Conservation (phyloP, 1,140 invertebrate species). For the Agrypnia vestita region DNA sequence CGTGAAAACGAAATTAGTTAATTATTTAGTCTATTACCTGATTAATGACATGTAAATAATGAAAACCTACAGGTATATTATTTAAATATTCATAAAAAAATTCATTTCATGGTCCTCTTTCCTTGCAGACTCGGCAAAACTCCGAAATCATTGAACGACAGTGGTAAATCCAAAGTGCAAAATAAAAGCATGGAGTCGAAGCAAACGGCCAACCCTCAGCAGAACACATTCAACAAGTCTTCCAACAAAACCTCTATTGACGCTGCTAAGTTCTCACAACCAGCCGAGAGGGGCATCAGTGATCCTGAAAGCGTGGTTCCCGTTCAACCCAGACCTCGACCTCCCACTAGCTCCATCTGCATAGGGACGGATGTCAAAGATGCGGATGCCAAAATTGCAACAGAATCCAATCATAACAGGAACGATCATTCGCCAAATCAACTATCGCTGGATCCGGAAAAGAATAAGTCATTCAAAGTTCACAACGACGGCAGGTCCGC, state of each 20-base stretch:
- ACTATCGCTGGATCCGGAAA: constrained; percentile 14
- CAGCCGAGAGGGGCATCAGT: constrained; percentile 45
- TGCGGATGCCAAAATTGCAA: not conserved
- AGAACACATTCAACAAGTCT: constrained; percentile 27
- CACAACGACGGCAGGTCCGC: constrained; percentile 27
- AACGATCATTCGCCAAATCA: constrained; percentile 13
- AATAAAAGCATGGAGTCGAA: constrained; percentile 45
- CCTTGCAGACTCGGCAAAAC: constrained; percentile 53
- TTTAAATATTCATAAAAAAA: not conserved
- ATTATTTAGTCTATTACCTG: no score
- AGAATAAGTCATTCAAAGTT: constrained; percentile 51
- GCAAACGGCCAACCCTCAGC: constrained; percentile 27
- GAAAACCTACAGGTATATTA: not conserved
- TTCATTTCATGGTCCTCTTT: not conserved
- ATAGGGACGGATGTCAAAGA: constrained; percentile 44
- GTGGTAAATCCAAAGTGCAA: constrained; percentile 39
- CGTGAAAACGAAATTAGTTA: no score
- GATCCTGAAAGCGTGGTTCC: constrained; percentile 46
- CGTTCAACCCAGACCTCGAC: constrained; percentile 15
- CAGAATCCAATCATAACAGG: not conserved
- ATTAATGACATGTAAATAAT: no score
- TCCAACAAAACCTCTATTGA: constrained; percentile 16
- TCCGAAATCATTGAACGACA: constrained; percentile 27
- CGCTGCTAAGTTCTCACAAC: constrained; percentile 14
- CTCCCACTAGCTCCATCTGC: constrained; percentile 45